These are phyloP conservation scores for Nyctereutes procyonoides DNA, from an alignment of 2,113 vertebrate species.

Conservation along the genomic window DNA sequence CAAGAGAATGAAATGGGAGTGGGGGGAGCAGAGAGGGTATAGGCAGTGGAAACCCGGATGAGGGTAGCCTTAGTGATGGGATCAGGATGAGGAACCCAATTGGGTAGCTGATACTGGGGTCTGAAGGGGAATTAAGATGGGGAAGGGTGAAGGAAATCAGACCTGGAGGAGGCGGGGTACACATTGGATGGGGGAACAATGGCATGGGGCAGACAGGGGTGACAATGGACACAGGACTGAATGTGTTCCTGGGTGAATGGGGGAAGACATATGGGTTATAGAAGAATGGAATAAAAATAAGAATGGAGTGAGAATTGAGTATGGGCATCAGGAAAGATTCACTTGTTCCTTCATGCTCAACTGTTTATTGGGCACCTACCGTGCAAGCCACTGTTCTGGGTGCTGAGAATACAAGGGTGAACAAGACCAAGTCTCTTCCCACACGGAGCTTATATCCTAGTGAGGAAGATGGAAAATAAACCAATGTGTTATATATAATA, in stretches of 20 bases:
- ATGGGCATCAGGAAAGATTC: neutral
- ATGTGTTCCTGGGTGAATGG: neutral
- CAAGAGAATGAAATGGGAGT: neutral
- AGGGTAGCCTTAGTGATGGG: neutral
- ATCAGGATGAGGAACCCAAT: neutral
- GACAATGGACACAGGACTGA: neutral
- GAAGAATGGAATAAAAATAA: neutral
- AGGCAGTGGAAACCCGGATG: neutral
- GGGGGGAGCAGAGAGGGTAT: accelerated
- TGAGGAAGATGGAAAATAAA: neutral
- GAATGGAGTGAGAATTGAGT: neutral
- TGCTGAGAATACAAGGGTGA: neutral
- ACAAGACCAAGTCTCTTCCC: neutral
- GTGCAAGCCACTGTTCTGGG: neutral
- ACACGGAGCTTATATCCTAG: neutral
- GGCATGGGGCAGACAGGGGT: neutral
- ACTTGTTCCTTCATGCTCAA: neutral
- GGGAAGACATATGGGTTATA: neutral
- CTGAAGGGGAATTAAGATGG: neutral
- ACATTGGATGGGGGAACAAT: neutral
- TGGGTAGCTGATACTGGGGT: neutral
- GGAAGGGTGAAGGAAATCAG: neutral
- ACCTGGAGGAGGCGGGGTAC: neutral
- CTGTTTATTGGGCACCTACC: neutral
- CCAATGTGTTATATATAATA: neutral